These are phyloP conservation scores for Ataeniobius toweri DNA, from an alignment of 2,797 vertebrate genomes.

Conservation along the genomic window DNA sequence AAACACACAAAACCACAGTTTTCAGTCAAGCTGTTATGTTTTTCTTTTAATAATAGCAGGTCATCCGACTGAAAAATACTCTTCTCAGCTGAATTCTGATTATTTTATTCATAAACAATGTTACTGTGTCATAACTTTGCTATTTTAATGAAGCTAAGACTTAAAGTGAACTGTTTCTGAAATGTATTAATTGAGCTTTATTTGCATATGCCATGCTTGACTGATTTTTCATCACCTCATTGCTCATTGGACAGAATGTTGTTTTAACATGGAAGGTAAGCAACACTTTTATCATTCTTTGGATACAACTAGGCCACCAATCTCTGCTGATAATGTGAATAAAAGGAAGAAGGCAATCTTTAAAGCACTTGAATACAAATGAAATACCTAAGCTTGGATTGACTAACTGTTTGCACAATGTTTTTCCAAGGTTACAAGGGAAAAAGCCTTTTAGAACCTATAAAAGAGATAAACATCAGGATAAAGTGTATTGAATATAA, in stretches of 20 bases:
- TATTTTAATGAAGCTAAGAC: slow-evolving; percentile 26
- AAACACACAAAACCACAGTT: background rate
- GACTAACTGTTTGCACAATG: slow-evolving; percentile 35
- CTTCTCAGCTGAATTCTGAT: background rate
- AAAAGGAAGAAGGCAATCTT: slow-evolving; percentile 20
- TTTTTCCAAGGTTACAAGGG: slow-evolving; percentile 9
- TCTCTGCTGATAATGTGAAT: slow-evolving; percentile 26
- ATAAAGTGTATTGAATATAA: slow-evolving; percentile 13
- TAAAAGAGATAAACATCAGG: background rate
- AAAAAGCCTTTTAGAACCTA: background rate
- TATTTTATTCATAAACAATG: background rate
- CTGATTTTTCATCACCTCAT: slow-evolving; percentile 40
- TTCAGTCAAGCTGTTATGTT: slow-evolving; percentile 37
- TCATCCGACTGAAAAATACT: slow-evolving; percentile 16
- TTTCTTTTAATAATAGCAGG: background rate
- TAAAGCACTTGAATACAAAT: slow-evolving; percentile 38
- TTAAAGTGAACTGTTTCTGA: slow-evolving; percentile 39
- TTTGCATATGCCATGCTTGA: slow-evolving; percentile 77
- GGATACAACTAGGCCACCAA: slow-evolving; percentile 31
- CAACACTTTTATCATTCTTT: slow-evolving; percentile 11
- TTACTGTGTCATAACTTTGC: background rate
- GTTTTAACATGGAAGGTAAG: slow-evolving; percentile 14
- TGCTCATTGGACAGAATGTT: slow-evolving; percentile 36
- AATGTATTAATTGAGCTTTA: slow-evolving; percentile 45
- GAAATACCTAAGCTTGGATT: slow-evolving; percentile 19